Conservation (phyloP, 2,888 invertebrate species). For the Hetaerina titia region DNA sequence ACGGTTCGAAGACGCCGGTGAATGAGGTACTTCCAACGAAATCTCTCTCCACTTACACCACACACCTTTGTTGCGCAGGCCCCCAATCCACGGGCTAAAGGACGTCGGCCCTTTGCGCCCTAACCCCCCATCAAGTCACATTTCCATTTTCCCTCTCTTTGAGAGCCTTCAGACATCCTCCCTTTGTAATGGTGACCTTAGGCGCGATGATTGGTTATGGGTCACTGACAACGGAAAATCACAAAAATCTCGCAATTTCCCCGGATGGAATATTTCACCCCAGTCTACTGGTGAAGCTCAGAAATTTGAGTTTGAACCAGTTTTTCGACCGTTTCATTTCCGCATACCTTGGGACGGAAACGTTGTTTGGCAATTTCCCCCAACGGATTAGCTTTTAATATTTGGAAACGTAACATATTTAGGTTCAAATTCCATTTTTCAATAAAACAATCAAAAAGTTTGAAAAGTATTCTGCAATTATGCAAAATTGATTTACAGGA, state of each 20-base stretch:
- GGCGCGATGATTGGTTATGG: not conserved
- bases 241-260: not conserved
- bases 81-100: not conserved
- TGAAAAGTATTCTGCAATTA: no score
- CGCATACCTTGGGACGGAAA: not conserved
- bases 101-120: not conserved
- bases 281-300: not conserved
- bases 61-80: not conserved
- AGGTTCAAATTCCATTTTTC: no score
- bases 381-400: no score
- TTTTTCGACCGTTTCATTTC: not conserved
- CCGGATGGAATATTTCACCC: not conserved
- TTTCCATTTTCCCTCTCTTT: not conserved
- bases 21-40: not conserved
- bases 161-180: not conserved
- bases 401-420: no score
- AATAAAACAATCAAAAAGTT: no score
- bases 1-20: not conserved
- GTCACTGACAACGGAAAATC: not conserved
- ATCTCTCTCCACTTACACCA: not conserved
- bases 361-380: no score
- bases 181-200: not conserved
- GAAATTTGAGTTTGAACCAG: no score
- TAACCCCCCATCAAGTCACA: not conserved
- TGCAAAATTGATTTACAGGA: no score